Evolutionary conservation across 2,888 invertebrate genomes (phyloP).

Genomic region (Rhyacophila evoluta): DNA sequence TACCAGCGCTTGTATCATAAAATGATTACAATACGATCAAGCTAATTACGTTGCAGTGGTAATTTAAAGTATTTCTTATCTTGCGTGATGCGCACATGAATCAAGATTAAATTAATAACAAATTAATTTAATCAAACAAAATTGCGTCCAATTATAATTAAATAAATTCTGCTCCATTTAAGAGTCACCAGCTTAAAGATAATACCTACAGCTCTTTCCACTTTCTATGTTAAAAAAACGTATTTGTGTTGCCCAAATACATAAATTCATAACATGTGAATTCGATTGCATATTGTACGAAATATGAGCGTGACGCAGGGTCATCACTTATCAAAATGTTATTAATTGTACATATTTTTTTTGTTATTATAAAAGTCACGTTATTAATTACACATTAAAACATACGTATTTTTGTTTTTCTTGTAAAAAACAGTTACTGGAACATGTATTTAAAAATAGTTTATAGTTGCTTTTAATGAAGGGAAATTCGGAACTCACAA

Average conservation of each 20-base stretch:
- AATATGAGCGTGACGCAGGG: neutral
- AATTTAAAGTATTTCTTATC: neutral
- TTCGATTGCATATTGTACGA: neutral
- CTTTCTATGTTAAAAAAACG: slow-evolving; percentile 9
- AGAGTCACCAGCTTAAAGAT: neutral
- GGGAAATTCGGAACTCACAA: too few relatives aligned
- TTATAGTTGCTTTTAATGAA: too few relatives aligned
- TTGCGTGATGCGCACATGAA: neutral
- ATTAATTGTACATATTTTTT: too few relatives aligned
- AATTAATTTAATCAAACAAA: slow-evolving; percentile 9
- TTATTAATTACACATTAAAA: too few relatives aligned
- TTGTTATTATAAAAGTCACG: too few relatives aligned
- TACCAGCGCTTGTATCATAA: too few relatives aligned
- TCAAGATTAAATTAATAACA: neutral
- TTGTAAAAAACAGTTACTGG: too few relatives aligned
- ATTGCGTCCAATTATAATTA: neutral
- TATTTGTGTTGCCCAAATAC: slow-evolving; percentile 19
- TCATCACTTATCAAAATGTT: neutral
- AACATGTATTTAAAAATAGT: too few relatives aligned
- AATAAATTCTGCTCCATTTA: slow-evolving; percentile 10
- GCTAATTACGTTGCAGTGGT: too few relatives aligned
- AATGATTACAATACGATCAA: too few relatives aligned
- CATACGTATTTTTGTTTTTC: too few relatives aligned
- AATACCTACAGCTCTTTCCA: neutral
- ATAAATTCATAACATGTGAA: slow-evolving; percentile 19